Base-by-base conservation (phyloP, 2,113 vertebrate genomes). In the Halichoerus grypus region DNA sequence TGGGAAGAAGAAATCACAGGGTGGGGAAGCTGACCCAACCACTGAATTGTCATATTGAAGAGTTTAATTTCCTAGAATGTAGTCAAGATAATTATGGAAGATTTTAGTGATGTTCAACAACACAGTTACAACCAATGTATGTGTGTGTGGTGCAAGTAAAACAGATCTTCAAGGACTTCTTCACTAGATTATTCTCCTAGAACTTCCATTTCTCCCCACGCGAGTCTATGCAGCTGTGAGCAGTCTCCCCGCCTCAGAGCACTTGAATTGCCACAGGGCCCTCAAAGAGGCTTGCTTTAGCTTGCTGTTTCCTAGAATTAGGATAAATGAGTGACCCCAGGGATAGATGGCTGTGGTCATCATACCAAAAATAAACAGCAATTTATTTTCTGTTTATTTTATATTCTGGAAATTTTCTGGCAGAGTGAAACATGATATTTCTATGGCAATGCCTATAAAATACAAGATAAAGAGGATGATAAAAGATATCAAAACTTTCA, bases 401-500 rank as follows among this genome's bases (percentile, higher is more conserved):
- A 36, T 36, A 36, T 36, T 36, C 36, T 36, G 36, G 2, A 36
- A 36, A 36, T 80, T 94, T 86, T 76, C 26, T 46, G 76, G 22
- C 7, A 61, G 1, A 55, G 1, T 0, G 42, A 18, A 76, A 16
- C 1, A 33, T 22, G 4, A 0, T 51, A 21, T 31, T 84, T 65
- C 94, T 81, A 96, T 85, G 33, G 15, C 14, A 36, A 95, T 10
- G 19, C 46, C 83, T 85, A 96, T 2, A 46, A 97, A 93, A 63
- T 81, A 7, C n/a, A 95, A 89, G 42, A 84, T 13, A 33, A 94
- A 97, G 74, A 97, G 61, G 4, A 96, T 33, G 36, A 95, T 33
- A 55, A 98, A 98, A 31, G 88, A 93, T 51, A 96, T 2, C 16
- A 97, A 21, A 59, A 88, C 19, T 97, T 93, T 96, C 79, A 97